Base-by-base conservation (phyloP, 2,113 vertebrate genomes). In the Theristicus caerulescens region DNA sequence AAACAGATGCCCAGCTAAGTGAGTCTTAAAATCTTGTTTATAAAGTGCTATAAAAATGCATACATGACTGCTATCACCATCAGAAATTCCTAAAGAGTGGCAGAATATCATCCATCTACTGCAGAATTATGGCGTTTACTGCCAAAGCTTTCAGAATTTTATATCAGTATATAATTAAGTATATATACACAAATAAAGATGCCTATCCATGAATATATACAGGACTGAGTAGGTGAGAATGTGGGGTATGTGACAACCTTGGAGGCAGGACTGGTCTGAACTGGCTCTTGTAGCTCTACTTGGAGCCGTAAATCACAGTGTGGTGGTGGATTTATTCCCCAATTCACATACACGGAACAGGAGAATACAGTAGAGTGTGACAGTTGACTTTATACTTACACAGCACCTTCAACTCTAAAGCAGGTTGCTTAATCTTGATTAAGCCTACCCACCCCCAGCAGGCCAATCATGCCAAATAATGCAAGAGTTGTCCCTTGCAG, bases 401-500 rank as follows among this genome's bases (percentile, higher is more conserved):
- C 29, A 67, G 29, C 26, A 38, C 29, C 16, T 91, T 47, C 67
- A 51, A 32, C 11, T 67, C 36, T 29, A 31, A 93, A 51, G 11
- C 8, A 66, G 10, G 3, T 25, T 83, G 16, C 22, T 66, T 49
- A 58, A 31, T 25, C 29, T 40, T 71, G 7, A 71, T 78, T 52
- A 69, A 83, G 9, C 9, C 11, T 86, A 26, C 16, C 16, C 12
- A 59, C n/a, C 5, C 12, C 13, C 0, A 0, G 4, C 38, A 70
- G 32, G 36, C 16, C 46, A 62, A 11, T 57, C 34, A 38, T 32
- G n/a, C 20, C 52, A 80, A 61, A 76, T 26, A 51, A 59, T 26
- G 9, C 6, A 51, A 49, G 34, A 84, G 14, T 4, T 47, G n/a
- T 64, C 25, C 40, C 21, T 84, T 85, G 52, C 3, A 52, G 8